These are phyloP conservation scores for Microtus richardsoni DNA, from an alignment of 2,113 vertebrate species.

Conservation along the genomic window DNA sequence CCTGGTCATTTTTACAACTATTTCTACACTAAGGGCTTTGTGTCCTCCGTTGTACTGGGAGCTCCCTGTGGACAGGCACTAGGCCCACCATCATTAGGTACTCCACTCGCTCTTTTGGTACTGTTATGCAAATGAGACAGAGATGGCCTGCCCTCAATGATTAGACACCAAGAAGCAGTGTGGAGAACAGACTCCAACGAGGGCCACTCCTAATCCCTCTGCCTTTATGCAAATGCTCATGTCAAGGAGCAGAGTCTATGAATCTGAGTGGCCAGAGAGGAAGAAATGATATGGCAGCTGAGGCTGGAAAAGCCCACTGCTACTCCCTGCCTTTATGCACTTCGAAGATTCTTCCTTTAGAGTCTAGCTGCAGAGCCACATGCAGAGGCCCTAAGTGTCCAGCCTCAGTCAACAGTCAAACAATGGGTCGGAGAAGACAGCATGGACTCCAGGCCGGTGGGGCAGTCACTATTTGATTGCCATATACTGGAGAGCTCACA, in stretches of 20 bases:
- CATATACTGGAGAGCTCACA: neutral
- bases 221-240: neutral
- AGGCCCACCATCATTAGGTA: neutral
- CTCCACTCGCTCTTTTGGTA: neutral
- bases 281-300: rapidly evolving
- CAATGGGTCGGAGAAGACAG: neutral
- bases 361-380: neutral
- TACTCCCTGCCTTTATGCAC: neutral
- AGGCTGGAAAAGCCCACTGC: neutral
- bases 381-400: neutral
- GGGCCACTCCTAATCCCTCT: neutral
- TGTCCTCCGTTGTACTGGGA: neutral
- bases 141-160: neutral
- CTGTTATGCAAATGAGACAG: neutral
- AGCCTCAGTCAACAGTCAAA: neutral
- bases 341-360: neutral
- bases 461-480: neutral
- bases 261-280: neutral
- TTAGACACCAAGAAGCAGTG: neutral
- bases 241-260: rapidly evolving
- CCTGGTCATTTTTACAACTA: neutral
- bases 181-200: neutral
- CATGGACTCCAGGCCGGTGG: neutral
- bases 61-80: neutral
- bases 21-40: neutral